A percentile compares a stretch with the other conserved stretches of the same genome.
Evolutionary conservation across 2,113 vertebrate genomes (phyloP).

Genomic region (Austrofundulus limnaeus): DNA sequence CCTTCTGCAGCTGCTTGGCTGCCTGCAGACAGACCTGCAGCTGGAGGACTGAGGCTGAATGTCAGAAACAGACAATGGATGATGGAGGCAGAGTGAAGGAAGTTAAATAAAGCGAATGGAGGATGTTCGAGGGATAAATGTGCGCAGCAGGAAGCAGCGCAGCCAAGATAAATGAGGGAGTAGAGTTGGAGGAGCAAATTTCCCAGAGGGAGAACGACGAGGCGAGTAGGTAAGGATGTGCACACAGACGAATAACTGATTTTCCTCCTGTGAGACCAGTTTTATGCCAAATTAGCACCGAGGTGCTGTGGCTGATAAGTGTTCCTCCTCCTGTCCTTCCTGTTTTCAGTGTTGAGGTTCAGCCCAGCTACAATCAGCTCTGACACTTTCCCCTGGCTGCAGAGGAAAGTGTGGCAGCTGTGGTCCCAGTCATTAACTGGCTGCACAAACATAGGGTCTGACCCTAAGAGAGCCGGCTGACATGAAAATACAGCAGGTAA

Average conservation of each 20-base stretch:
- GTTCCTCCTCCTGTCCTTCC: not conserved
- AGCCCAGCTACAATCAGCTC: constrained; percentile 6
- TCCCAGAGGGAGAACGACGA: not conserved
- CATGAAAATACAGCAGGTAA: not conserved
- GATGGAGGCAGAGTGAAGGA: constrained; percentile 15
- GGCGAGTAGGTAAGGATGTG: not conserved
- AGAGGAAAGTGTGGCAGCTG: not conserved
- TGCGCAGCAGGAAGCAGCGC: not conserved
- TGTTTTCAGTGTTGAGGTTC: constrained; percentile 3
- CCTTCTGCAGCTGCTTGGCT: constrained; percentile 37
- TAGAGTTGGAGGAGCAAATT: constrained; percentile 31
- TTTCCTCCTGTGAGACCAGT: constrained; percentile 15
- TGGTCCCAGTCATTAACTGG: not conserved
- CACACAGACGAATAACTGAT: constrained; percentile 5
- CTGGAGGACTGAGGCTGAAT: constrained; percentile 27
- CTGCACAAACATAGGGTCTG: constrained; percentile 10
- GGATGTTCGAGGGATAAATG: constrained; percentile 23
- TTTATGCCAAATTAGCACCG: constrained; percentile 17
- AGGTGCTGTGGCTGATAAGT: constrained; percentile 6
- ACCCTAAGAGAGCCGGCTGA: constrained; percentile 1
- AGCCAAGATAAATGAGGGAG: constrained; percentile 10
- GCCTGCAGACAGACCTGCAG: constrained; percentile 12
- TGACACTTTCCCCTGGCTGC: not conserved
- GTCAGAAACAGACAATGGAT: constrained; percentile 9
- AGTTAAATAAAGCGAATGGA: constrained; percentile 3